Conservation (phyloP, 2,113 vertebrate species). For the Phodopus roborovskii region DNA sequence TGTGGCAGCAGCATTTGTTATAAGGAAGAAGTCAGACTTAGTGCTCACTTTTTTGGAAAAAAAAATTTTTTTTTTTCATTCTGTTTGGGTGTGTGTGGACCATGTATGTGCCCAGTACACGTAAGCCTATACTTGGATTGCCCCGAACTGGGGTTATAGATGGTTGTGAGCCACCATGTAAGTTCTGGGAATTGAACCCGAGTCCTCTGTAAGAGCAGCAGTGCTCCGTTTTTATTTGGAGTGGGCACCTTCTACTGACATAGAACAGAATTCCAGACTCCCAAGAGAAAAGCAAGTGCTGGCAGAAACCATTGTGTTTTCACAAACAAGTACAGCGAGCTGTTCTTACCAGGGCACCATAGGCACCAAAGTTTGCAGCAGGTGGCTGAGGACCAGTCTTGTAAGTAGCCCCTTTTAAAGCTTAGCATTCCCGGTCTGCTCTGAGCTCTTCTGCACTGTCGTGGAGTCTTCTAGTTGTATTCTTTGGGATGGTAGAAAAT, state of each 20-base stretch:
- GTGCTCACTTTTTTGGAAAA: not conserved
- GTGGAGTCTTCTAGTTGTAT: not conserved
- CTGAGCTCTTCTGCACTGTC: not conserved
- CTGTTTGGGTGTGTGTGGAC: not conserved
- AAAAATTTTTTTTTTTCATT: not conserved
- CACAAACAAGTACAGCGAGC: not conserved
- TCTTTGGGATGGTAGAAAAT: not conserved
- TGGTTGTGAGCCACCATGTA: not conserved
- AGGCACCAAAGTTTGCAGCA: constrained; percentile 14
- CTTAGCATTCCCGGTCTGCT: not conserved
- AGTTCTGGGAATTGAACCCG: not conserved
- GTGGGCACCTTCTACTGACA: not conserved
- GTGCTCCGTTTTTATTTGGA: not conserved
- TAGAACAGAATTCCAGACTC: constrained; percentile 32
- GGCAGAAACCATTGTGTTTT: not conserved
- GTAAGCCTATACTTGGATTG: not conserved
- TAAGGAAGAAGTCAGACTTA: not conserved
- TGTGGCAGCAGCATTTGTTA: not conserved
- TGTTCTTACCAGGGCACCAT: not conserved
- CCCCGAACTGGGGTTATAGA: not conserved
- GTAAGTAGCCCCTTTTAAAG: not conserved
- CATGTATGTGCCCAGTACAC: not conserved
- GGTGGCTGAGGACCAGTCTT: not conserved
- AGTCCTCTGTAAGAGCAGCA: not conserved
- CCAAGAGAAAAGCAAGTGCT: not conserved